Evolutionary conservation across 2,113 vertebrate species (phyloP), one percentile per base, ranked within the genome.

Genomic region (Atlantisia rogersi): DNA sequence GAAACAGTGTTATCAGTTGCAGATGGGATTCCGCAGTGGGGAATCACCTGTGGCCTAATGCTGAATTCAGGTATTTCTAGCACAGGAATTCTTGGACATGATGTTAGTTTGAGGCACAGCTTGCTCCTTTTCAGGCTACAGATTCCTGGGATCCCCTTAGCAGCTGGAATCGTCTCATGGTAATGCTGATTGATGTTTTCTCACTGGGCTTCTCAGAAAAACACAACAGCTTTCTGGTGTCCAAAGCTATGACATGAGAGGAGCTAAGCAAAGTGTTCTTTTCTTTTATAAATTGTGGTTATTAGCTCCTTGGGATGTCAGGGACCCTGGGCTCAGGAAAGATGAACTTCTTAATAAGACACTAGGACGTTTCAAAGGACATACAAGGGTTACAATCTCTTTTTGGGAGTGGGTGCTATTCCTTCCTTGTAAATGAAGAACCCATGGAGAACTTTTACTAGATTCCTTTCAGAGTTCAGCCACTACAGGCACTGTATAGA

Each of bases 1-100:
- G 21, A n/a, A 40, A 22, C 4, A 1, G 22, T 35, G 12, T 35
- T 74, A 21, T 3, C 20, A 14, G 18, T 29, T 15, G 11, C 0
- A 1, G n/a, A 5, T 42, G 18, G 28, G 16, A 46, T 67, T 80
- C 15, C 35, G 70, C 6, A 4, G 14, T 62, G 35, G 32, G 35
- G 83, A 55, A 53, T 28, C 13, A 79, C 46, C 35, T 81, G 64
- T 39, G 35, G n/a, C 40, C 40, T 21, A 16, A 25, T 39, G 60
- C 35, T 42, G 50, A 24, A 12, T 18, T 65, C 20, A 60, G 10
- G 11, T 64, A 40, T 68, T 55, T 69, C 62, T 55, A 74, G n/a
- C 18, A 12, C 6, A 50, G 53, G 32, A 60, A 44, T 67, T 48
- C 22, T 31, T 39, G 8, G 44, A 65, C 11, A 4, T 58, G 69